Base-by-base conservation (phyloP, 2,888 invertebrate species). In the Cerastoderma edule region DNA sequence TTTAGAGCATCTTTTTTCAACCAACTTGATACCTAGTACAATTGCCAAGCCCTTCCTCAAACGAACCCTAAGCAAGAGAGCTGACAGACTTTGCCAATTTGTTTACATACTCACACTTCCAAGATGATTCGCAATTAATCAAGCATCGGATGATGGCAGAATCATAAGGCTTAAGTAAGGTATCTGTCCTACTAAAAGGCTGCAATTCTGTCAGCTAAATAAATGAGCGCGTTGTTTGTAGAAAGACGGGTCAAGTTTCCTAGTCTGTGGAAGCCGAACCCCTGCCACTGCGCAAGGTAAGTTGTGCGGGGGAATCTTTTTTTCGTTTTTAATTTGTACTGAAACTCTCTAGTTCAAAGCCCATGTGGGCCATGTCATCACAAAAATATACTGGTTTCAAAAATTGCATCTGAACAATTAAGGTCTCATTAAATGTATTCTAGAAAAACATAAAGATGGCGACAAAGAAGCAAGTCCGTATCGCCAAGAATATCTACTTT, bases 401-500 rank as follows among this genome's bases (percentile, higher is more conserved):
- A n/a, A n/a, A n/a, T n/a, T n/a, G n/a, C n/a, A n/a, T n/a, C n/a
- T n/a, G n/a, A n/a, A n/a, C n/a, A 50, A 19, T 50, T 50, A n/a
- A 50, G 6, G 22, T 13, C 22, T n/a, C 10, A 50, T n/a, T 50
- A 3, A 16, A 60, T 35, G 60, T 24, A 35, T 60, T 22, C 32
- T 66, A 60, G 82, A 83, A 35, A 71, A 75, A 22, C 35, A 65
- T 16, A 60, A 28, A 19, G 53, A 70, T 1, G 69, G 48, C 0
- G 81, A 81, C 39, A 69, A 67, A 5, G 48, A 39, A 19, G 65
- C 78, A 6, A n/a, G 63, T 78, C 10, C 39, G 46, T 53, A 75
- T 75, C 24, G 72, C 67, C 1, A 81, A 78, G 50, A 39, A 63
- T 10, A n/a, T 81, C 24, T 81, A 75, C 60, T n/a, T 70, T 35